Evolutionary conservation across 2,113 vertebrate genomes (phyloP), one percentile per base, ranked within the genome.

Genomic region (Eurypyga helias): DNA sequence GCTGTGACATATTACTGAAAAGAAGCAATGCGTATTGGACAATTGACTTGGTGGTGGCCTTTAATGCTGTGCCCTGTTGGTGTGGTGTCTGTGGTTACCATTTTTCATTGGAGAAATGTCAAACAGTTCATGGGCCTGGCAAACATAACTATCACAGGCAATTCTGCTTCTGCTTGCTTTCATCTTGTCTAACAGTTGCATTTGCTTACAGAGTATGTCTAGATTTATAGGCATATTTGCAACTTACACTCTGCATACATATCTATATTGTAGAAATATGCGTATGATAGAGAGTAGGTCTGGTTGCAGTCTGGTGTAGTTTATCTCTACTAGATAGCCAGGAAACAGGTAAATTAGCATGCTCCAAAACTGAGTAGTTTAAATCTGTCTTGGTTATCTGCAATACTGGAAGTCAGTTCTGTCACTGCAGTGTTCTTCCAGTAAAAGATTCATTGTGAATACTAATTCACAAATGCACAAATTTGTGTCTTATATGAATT

Each of bases 31-130:
- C 80, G 48, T 33, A 36, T 89, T 89, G 94, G 94, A 95, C 94
- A 95, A 51, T 69, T 94, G 92, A 92, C 94, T 96, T 31, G 38
- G 43, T 89, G 83, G 91, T 96, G 93, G 96, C 94, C 91, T 97
- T 78, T 89, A 96, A 67, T 91, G 73, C 87, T 69, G 78, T 90
- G 94, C 66, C 82, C 81, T 38, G 6, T 69, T 65, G 93, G 87
- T 87, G 62, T 55, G 84, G 81, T 95, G 93, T 79, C 84, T 95
- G 82, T 95, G 96, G 91, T 87, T 96, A 41, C 64, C 73, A 90
- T 96, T 96, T 87, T 52, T 96, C 81, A 76, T 21, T 77, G 93
- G 89, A 94, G 78, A 91, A 79, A 94, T 65, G 89, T 93, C 93
- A 96, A 87, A 93, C 77, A 96, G 91, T 89, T 85, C 70, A 36